Conservation (phyloP, 2,113 vertebrate genomes). For the Hyperoodon ampullatus region DNA sequence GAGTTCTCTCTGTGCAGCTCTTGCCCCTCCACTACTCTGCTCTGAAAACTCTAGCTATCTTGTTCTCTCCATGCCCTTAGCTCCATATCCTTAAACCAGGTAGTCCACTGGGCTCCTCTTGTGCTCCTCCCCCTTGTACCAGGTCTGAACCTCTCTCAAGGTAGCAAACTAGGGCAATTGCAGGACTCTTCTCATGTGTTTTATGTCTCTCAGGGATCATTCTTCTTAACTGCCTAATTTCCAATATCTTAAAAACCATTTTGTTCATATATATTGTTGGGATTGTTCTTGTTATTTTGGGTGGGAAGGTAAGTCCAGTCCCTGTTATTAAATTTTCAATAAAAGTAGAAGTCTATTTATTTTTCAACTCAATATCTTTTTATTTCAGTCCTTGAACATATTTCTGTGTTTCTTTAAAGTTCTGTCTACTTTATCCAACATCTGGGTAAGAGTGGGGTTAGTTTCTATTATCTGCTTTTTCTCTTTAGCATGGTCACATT, state of each 20-base stretch:
- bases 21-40: background rate
- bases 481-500: background rate
- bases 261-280: background rate
- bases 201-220: background rate
- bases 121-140: fast-evolving
- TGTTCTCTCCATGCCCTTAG: background rate
- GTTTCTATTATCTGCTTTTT: background rate
- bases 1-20: background rate
- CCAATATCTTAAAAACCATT: background rate
- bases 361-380: background rate
- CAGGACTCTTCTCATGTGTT: background rate
- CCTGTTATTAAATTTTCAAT: background rate
- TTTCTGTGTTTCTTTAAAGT: background rate
- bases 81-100: background rate
- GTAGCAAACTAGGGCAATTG: background rate
- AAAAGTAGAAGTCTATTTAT: background rate
- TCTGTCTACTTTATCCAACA: background rate
- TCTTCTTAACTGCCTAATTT: background rate
- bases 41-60: background rate
- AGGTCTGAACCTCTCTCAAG: background rate
- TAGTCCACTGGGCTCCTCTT: background rate
- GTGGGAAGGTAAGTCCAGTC: background rate
- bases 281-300: background rate
- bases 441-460: background rate
- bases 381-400: background rate